A percentile compares a stretch with the other conserved stretches of the same genome.
Evolutionary conservation across 2,113 vertebrate species (phyloP).

Genomic region (Ceyx cyanopectus): DNA sequence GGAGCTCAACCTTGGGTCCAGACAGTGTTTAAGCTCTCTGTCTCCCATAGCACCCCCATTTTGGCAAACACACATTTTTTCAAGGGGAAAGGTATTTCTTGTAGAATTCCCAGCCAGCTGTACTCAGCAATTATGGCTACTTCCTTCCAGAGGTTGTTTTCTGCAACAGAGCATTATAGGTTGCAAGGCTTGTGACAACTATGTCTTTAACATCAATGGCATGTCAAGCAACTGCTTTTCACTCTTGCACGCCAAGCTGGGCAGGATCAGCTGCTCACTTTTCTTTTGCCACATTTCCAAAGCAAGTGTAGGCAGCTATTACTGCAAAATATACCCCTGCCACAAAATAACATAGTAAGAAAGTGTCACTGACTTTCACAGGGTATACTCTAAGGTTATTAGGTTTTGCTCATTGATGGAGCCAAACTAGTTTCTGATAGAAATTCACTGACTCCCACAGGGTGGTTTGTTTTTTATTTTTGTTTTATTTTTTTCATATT

Average conservation of each 20-base stretch:
- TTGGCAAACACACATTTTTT: not conserved
- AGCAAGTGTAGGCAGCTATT: not conserved
- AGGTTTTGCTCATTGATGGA: not conserved
- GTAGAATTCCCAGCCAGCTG: not conserved
- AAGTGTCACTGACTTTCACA: not conserved
- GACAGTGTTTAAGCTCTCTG: not conserved
- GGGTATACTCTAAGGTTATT: not conserved
- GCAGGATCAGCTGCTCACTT: not conserved
- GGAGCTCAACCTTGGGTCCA: not conserved
- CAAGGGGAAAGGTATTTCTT: not conserved
- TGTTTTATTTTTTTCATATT: not conserved
- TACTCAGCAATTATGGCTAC: not conserved
- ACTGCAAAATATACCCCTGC: not conserved
- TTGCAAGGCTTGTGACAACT: not conserved
- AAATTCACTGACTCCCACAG: not conserved
- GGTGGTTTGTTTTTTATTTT: too few relatives aligned
- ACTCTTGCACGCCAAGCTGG: accelerated
- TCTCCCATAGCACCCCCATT: not conserved
- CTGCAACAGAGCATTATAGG: not conserved
- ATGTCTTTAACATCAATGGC: not conserved
- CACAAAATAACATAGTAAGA: not conserved
- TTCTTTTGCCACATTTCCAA: not conserved
- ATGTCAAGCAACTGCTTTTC: not conserved
- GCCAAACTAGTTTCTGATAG: not conserved
- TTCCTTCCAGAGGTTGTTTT: not conserved